These are phyloP conservation scores for Rousettus leschenaultii DNA, from an alignment of 2,113 vertebrate genomes.

Conservation along the genomic window DNA sequence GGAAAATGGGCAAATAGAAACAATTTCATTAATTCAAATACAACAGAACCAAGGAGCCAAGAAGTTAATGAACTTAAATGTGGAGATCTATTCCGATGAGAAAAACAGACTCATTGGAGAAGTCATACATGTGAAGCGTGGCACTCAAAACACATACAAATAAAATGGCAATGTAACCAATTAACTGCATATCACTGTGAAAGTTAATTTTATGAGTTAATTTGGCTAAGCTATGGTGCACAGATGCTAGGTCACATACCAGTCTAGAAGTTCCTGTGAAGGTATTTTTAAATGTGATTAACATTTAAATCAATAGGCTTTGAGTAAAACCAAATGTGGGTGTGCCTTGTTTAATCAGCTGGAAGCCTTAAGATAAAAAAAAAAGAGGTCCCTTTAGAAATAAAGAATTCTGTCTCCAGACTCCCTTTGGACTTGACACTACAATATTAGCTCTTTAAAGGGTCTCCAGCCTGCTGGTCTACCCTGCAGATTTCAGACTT, in stretches of 20 bases:
- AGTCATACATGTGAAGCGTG: neutral
- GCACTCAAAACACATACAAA: neutral
- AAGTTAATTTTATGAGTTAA: neutral
- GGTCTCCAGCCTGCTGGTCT: neutral
- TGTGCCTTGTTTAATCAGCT: neutral
- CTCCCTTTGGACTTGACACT: neutral
- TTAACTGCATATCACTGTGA: neutral
- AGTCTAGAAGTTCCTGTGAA: neutral
- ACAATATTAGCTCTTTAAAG: fast-evolving
- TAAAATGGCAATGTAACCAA: neutral
- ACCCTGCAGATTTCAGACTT: neutral
- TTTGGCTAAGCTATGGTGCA: neutral
- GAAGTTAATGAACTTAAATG: neutral
- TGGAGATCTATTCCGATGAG: neutral
- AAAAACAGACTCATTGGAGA: neutral
- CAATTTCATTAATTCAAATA: neutral
- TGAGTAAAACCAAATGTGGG: neutral
- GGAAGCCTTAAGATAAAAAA: neutral
- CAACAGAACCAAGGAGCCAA: neutral
- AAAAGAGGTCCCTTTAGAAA: neutral
- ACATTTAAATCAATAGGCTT: neutral
- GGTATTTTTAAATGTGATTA: neutral
- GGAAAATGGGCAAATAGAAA: neutral
- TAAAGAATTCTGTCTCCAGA: neutral
- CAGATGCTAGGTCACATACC: neutral